phyloP scores from a whole-genome alignment of 2,888 invertebrate genomes.

The Trisateles emortualis region DNA sequence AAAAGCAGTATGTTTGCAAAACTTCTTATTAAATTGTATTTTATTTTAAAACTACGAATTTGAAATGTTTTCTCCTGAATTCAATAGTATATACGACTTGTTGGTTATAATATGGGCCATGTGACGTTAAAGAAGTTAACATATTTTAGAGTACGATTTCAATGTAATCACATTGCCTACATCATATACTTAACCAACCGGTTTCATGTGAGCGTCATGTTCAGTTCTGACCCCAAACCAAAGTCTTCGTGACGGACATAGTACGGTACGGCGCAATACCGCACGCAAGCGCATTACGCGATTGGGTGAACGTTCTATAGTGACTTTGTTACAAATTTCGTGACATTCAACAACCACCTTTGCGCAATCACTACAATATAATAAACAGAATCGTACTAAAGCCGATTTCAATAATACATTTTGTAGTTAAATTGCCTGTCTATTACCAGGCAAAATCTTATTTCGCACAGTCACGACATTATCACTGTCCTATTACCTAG shows the following conservation, averaged over 20 bases:
- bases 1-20: too few relatives aligned
- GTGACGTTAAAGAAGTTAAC: too few relatives aligned
- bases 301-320: constrained; percentile 67
- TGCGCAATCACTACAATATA: constrained; percentile 60
- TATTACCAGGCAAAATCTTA: constrained; percentile 63
- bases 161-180: constrained; percentile 35
- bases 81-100: too few relatives aligned
- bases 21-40: too few relatives aligned
- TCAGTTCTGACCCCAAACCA: constrained; percentile 71
- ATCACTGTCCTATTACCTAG: constrained; percentile 64
- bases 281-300: constrained; percentile 71
- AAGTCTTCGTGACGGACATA: constrained; percentile 71
- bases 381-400: constrained; percentile 58
- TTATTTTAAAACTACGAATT: too few relatives aligned
- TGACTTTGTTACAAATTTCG: constrained; percentile 66
- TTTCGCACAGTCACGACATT: constrained; percentile 69
- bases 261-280: constrained; percentile 55
- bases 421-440: constrained; percentile 55
- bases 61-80: too few relatives aligned
- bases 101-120: too few relatives aligned
- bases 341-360: constrained; percentile 62
- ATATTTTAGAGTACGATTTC: too few relatives aligned
- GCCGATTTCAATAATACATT: constrained; percentile 58
- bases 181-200: constrained; percentile 61
- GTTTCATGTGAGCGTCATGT: constrained; percentile 60